Evolutionary conservation across 2,113 vertebrate species (phyloP).

Genomic region (Ciconia boyciana): DNA sequence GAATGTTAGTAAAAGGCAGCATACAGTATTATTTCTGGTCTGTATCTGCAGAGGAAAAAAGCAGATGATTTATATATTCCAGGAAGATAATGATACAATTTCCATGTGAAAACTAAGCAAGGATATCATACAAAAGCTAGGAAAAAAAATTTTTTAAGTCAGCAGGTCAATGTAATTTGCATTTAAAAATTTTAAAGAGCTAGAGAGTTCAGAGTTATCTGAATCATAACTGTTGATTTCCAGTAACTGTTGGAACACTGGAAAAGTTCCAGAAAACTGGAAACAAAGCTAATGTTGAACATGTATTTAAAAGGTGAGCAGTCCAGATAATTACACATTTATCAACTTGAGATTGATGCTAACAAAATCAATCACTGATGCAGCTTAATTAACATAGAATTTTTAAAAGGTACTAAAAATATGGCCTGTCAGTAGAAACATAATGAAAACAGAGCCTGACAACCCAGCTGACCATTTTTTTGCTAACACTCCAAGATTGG

Average conservation of each 20-base stretch:
- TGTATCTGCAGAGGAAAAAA: neutral
- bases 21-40: neutral
- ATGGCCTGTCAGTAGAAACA: accelerated
- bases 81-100: neutral
- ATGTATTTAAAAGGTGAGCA: neutral
- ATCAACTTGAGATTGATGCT: neutral
- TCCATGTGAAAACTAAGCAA: neutral
- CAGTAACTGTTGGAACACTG: neutral
- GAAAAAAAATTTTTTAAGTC: neutral
- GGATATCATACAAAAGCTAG: neutral
- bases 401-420: neutral
- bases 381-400: neutral
- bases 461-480: neutral
- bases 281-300: neutral
- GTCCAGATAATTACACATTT: neutral
- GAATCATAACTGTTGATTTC: neutral
- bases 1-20: neutral
- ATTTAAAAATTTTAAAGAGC: neutral
- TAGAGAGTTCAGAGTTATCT: neutral
- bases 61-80: neutral
- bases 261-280: neutral
- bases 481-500: no score
- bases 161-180: neutral
- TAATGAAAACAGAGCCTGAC: neutral
- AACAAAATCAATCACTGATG: neutral